Conservation (phyloP, 2,797 vertebrate species). For the Pterois miles region DNA sequence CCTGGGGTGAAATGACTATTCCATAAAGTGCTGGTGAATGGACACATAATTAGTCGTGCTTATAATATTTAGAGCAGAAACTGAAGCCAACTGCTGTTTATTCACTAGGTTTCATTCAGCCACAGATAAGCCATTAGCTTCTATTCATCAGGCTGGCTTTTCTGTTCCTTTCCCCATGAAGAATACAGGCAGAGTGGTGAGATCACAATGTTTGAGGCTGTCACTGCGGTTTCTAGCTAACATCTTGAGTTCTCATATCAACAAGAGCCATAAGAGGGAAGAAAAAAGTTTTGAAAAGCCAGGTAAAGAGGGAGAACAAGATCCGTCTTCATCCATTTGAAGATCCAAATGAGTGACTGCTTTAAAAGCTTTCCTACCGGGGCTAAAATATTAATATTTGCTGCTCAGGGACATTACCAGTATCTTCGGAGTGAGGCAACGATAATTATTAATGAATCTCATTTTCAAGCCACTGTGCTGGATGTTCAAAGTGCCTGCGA, state of each 20-base stretch:
- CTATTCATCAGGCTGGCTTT: slow-evolving; percentile 42
- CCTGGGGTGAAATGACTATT: slow-evolving; percentile 31
- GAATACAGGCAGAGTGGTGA: slow-evolving; percentile 9
- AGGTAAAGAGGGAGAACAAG: slow-evolving; percentile 40
- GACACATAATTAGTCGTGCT: slow-evolving; percentile 47
- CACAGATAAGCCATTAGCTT: slow-evolving; percentile 43
- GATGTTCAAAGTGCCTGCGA: slow-evolving; percentile 65
- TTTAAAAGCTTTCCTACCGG: slow-evolving; percentile 75
- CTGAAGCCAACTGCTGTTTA: slow-evolving; percentile 52
- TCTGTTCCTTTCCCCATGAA: slow-evolving; percentile 11
- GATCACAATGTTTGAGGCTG: slow-evolving; percentile 17
- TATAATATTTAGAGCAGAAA: slow-evolving; percentile 47
- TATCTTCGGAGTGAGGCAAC: slow-evolving; percentile 57
- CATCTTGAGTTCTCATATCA: slow-evolving; percentile 33
- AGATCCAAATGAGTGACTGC: slow-evolving; percentile 65
- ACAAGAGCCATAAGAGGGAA: slow-evolving; percentile 4
- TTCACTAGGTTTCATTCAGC: slow-evolving; percentile 32
- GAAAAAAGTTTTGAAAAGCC: slow-evolving; percentile 24
- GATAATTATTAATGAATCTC: slow-evolving; percentile 80
- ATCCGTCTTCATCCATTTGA: slow-evolving; percentile 57
- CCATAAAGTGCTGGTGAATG: slow-evolving; percentile 48
- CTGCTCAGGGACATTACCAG: slow-evolving; percentile 68
- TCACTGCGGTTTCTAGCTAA: slow-evolving; percentile 28
- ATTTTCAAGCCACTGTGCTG: slow-evolving; percentile 70
- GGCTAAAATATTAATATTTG: slow-evolving; percentile 81